Base-by-base conservation (phyloP, 2,797 vertebrate species). In the Eurystomus glaucurus region DNA sequence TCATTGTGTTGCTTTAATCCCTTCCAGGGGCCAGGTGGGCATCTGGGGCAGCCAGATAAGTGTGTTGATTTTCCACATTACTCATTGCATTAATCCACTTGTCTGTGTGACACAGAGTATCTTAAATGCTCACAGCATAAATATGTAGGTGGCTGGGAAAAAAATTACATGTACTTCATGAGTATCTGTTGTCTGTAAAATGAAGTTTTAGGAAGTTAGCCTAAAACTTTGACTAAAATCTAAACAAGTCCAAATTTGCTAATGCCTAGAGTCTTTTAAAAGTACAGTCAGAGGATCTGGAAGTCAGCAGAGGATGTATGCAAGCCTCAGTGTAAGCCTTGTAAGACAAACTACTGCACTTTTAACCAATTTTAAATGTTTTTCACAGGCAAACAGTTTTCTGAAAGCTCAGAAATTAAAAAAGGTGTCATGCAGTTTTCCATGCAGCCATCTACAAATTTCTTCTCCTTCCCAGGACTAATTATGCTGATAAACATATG, bases 1-100 rank as follows among this genome's bases (percentile, higher is more conserved):
- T 95, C 81, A 80, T 69, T 89, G 90, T 91, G 76, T 91, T 92
- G 17, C 50, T 77, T 68, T 95, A 97, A 97, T 95, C 90, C 81
- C 33, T 94, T 94, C 93, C 88, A 87, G 86, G 88, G 94, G 39
- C 93, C 96, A 97, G 93, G 90, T 97, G 96, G 81, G 75, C 46
- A 89, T 91, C 61, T 85, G 88, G 31, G 71, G 71, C 54, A 95
- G 71, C 66, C 93, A 94, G 92, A 89, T 43, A 85, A 94, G 71
- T 17, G n/a, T 85, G 86, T 64, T 93, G 81, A 85, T 96, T 95
- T 85, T 80, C 45, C 57, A 74, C 64, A 35, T 92, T 94, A 82
- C 70, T 93, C 74, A 64, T 71, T 92, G 52, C 33, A 61, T 87
- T 96, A 94, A 95, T 94, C 83, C 88, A 77, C 52, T 77, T 89